Percentiles rank a stretch among this genome's conserved stretches.
phyloP scores from a whole-genome alignment of 2,888 invertebrate species.

The Sarcophaga rosellei region DNA sequence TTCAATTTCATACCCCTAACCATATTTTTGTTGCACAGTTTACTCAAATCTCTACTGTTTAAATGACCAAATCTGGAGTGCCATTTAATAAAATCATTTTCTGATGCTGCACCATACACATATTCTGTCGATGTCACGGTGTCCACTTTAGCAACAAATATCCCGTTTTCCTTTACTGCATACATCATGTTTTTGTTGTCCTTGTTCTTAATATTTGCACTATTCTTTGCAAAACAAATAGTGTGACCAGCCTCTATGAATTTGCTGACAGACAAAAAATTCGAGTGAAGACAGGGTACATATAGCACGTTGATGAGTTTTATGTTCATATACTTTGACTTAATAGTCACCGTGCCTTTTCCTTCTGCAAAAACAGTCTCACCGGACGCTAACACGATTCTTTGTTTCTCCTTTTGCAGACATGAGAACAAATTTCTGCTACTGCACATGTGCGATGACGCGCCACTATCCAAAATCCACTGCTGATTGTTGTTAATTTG shows the following conservation, averaged over 20 bases:
- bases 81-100: not conserved
- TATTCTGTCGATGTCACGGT: not conserved
- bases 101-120: too few relatives aligned
- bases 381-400: slow-evolving; percentile 30
- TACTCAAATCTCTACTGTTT: slow-evolving; percentile 31
- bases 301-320: slow-evolving; percentile 55
- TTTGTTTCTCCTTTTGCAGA: slow-evolving; percentile 20
- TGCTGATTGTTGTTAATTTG: not conserved
- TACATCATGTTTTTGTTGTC: slow-evolving; percentile 7
- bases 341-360: slow-evolving; percentile 15
- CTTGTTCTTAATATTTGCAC: slow-evolving; percentile 49
- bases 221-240: slow-evolving; percentile 33
- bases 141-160: slow-evolving; percentile 34
- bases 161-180: slow-evolving; percentile 32
- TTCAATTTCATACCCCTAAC: slow-evolving; percentile 31
- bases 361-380: slow-evolving; percentile 39
- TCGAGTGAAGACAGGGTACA: slow-evolving; percentile 16
- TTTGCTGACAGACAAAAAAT: slow-evolving; percentile 28
- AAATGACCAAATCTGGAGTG: slow-evolving; percentile 42
- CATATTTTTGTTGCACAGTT: slow-evolving; percentile 28
- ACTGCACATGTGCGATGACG: slow-evolving; percentile 50
- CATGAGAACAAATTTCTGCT: slow-evolving; percentile 23
- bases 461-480: not conserved
- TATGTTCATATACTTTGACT: slow-evolving; percentile 33
- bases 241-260: slow-evolving; percentile 53